These are phyloP conservation scores for Sarcophilus harrisii DNA, from an alignment of 2,797 vertebrate species.

Conservation along the genomic window DNA sequence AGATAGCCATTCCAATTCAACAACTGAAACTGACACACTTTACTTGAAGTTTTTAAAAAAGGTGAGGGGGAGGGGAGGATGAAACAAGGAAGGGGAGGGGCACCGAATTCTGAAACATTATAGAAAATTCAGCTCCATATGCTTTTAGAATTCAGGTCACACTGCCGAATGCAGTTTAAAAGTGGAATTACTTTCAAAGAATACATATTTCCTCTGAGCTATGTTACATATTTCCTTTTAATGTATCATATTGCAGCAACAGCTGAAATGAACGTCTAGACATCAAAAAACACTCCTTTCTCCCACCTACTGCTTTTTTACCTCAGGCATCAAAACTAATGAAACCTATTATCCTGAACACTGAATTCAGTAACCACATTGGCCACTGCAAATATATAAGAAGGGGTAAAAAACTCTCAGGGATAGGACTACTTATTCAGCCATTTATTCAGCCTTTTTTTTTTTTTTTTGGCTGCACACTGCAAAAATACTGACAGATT, in stretches of 20 bases:
- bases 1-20: conserved; percentile 80
- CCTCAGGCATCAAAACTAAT: conserved; percentile 86
- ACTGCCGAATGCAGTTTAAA: conserved; percentile 82
- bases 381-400: conserved; percentile 75
- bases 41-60: conserved; percentile 65
- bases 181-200: conserved; percentile 86
- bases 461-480: conserved; percentile 72
- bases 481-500: conserved; percentile 80
- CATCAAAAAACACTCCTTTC: conserved; percentile 84
- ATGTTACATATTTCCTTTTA: conserved; percentile 87
- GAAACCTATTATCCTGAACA: conserved; percentile 86
- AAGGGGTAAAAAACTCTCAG: conserved; percentile 55
- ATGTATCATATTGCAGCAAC: conserved; percentile 85
- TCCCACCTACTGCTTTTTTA: conserved; percentile 86
- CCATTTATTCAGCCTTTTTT: conserved; percentile 72
- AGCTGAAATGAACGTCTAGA: conserved; percentile 85
- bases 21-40: conserved; percentile 80
- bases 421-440: conserved; percentile 78
- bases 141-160: conserved; percentile 86
- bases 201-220: conserved; percentile 86
- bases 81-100: conserved; percentile 73
- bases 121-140: conserved; percentile 82
- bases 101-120: conserved; percentile 70
- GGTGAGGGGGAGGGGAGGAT: conserved; percentile 48
- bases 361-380: conserved; percentile 77